These are phyloP conservation scores for Bilobella aurantiaca DNA, from an alignment of 1,140 invertebrate species.

Conservation along the genomic window DNA sequence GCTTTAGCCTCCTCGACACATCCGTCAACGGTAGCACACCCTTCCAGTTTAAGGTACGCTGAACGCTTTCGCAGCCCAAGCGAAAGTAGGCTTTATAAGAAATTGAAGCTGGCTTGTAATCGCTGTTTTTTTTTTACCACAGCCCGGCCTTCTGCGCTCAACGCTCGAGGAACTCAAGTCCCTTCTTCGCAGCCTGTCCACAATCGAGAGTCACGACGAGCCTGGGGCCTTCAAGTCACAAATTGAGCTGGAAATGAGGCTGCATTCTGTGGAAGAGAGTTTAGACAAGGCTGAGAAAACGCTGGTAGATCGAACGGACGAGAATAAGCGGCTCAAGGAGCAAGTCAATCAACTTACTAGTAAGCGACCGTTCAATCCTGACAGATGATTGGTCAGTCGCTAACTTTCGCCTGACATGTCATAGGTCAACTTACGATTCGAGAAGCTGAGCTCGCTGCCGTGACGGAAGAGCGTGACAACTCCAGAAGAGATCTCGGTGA, in stretches of 20 bases:
- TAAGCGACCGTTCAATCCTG: constrained; percentile 47
- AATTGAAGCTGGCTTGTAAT: too few species aligned
- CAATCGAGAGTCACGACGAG: constrained; percentile 45
- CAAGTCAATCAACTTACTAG: constrained; percentile 65
- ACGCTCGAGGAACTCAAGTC: constrained; percentile 41
- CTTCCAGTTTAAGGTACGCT: constrained; percentile 27
- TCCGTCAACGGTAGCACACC: constrained; percentile 20
- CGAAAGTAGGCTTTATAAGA: neutral
- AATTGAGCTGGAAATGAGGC: constrained; percentile 45
- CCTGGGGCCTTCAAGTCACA: constrained; percentile 37
- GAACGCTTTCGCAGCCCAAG: neutral
- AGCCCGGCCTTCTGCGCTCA: constrained; percentile 43
- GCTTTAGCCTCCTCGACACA: constrained; percentile 32
- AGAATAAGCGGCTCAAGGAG: constrained; percentile 67
- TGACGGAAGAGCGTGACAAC: constrained; percentile 68
- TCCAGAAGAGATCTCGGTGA: constrained; percentile 54
- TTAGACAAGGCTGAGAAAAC: constrained; percentile 62
- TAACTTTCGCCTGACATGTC: neutral
- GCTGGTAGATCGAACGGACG: constrained; percentile 60
- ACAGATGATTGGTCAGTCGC: neutral
- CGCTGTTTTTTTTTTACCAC: neutral
- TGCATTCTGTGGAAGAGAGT: constrained; percentile 44
- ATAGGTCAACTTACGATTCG: constrained; percentile 56
- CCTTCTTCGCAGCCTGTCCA: constrained; percentile 38
- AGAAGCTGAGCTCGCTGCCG: constrained; percentile 67